Evolutionary conservation across 2,113 vertebrate species (phyloP).

Genomic region (Rhadina sibilatrix): DNA sequence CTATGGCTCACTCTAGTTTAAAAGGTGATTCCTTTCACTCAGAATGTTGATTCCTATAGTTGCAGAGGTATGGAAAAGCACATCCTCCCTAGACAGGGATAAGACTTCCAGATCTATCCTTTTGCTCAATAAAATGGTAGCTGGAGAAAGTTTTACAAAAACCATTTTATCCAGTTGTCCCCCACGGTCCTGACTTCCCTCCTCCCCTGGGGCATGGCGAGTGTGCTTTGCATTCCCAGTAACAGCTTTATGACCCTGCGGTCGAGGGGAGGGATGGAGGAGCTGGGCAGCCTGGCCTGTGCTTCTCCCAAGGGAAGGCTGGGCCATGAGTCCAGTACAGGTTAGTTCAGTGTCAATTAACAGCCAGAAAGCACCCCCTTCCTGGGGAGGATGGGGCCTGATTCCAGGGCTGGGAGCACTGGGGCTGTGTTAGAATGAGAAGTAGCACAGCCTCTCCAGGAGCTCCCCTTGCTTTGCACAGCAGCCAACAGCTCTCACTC

Average conservation of each 20-base stretch:
- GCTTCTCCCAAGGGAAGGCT: neutral
- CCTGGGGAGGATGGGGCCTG: neutral
- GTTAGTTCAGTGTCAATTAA: neutral
- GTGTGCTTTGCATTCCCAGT: neutral
- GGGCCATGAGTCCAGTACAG: neutral
- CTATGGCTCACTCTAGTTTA: neutral
- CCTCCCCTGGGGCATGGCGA: neutral
- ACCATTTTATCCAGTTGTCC: neutral
- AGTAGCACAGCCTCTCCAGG: neutral
- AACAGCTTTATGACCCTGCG: neutral
- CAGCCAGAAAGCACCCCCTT: neutral
- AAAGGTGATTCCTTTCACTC: neutral
- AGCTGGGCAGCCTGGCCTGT: neutral
- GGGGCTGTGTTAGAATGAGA: neutral
- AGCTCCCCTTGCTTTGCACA: accelerated
- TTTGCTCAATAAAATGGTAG: conserved; percentile 36
- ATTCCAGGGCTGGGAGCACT: neutral
- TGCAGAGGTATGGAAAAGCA: neutral
- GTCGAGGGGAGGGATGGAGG: neutral
- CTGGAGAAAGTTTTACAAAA: conserved; percentile 4
- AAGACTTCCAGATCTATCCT: conserved; percentile 12
- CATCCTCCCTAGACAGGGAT: neutral
- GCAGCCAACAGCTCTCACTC: accelerated
- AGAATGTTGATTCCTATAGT: conserved; percentile 17
- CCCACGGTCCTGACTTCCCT: neutral